A percentile compares a stretch with the other conserved stretches of the same genome.
phyloP scores from a whole-genome alignment of 2,888 invertebrate species.

The Malthinus flaveolus region DNA sequence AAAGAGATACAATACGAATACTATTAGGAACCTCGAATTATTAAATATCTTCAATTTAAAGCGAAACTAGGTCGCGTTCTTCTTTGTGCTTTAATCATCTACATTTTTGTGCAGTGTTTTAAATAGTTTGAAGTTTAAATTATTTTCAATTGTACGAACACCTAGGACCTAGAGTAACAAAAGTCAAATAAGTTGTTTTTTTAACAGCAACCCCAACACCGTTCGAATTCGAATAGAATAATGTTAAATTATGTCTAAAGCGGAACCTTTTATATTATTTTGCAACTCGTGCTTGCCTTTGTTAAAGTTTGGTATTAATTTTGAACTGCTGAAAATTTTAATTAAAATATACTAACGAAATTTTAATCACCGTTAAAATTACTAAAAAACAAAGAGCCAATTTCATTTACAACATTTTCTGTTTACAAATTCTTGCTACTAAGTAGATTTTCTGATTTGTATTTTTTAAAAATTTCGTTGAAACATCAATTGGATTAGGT shows the following conservation, averaged over 20 bases:
- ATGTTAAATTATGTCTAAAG: constrained; percentile 18
- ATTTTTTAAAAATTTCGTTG: background rate
- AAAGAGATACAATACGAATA: too few relatives aligned
- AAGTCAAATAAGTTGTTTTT: too few relatives aligned
- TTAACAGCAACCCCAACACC: too few relatives aligned
- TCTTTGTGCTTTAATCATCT: too few relatives aligned
- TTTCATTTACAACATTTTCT: constrained; percentile 23
- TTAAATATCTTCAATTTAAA: too few relatives aligned
- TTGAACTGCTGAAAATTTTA: constrained; percentile 28
- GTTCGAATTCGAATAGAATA: constrained; percentile 3
- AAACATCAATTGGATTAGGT: too few relatives aligned
- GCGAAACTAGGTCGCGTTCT: too few relatives aligned
- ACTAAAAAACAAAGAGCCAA: constrained; percentile 25
- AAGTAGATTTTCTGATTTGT: constrained; percentile 2
- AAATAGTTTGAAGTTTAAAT: too few relatives aligned
- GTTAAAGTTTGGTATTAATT: constrained; percentile 28
- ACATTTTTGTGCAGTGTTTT: too few relatives aligned
- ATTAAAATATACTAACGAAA: constrained; percentile 31
- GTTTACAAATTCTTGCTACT: constrained; percentile 13
- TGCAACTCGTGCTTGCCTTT: constrained; percentile 23
- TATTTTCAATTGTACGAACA: too few relatives aligned
- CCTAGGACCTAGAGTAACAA: too few relatives aligned
- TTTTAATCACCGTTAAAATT: constrained; percentile 30
- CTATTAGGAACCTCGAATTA: too few relatives aligned
- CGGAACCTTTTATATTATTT: constrained; percentile 24